Evolutionary conservation across 92 coral and sea anemone species (phyloP), one percentile per base, ranked within the genome.

Genomic region (Micromussa lordhowensis): DNA sequence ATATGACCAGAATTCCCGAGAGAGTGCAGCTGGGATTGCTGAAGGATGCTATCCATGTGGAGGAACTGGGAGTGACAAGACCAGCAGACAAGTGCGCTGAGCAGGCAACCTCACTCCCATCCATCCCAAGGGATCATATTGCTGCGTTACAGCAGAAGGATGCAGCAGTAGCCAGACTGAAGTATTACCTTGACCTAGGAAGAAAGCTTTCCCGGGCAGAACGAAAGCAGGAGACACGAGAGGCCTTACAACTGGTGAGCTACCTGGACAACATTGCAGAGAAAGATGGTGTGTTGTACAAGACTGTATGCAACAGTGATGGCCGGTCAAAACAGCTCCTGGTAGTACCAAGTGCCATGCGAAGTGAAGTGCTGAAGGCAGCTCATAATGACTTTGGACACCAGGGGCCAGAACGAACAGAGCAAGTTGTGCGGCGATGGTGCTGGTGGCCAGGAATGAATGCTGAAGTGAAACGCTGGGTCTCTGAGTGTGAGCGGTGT

Each of bases 391-490:
- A n/a, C n/a, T n/a, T n/a, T n/a, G n/a, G n/a, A n/a, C n/a, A n/a
- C n/a, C n/a, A n/a, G n/a, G n/a, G n/a, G n/a, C 54, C 54, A 49
- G 54, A 49, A 49, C 54, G 4, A 49, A 49, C 54, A 49, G 54
- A 49, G 54, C 54, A 49, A 49, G 54, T 49, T 49, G 63, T 93
- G 34, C 74, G 91, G 17, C 32, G 68, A 78, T 58, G 89, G 32
- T 93, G 93, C 32, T 90, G 90, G 93, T 93, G 95, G 93, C 92
- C 88, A 36, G 93, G 93, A 10, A 53, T 90, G 82, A 77, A 84
- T 53, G 85, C 72, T n/a, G 96, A 93, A 63, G 90, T 92, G 49
- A 85, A 90, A 55, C 79, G 31, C 57, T 90, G 91, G 85, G 48
- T 93, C 31, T 35, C 89, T 2, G 68, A 93, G n/a, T n/a, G n/a